Evolutionary conservation across 2,113 vertebrate genomes (phyloP), one percentile per base, ranked within the genome.

Genomic region (Cyanoliseus patagonus): DNA sequence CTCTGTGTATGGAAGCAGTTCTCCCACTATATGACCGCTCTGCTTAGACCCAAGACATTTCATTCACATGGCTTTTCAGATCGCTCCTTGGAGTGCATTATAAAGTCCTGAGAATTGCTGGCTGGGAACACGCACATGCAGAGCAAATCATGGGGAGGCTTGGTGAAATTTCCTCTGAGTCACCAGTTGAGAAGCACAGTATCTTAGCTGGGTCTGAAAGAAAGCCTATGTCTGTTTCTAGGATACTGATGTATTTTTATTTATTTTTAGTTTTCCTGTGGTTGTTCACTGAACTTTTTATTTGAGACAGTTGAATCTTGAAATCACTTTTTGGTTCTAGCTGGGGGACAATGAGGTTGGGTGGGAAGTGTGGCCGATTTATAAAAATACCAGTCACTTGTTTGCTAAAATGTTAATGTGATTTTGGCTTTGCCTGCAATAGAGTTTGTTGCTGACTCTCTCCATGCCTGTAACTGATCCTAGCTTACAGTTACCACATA

Each of bases 101-200:
- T 30, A 16, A 64, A 68, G 11, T 35, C 19, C 6, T 84, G 66
- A 75, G 61, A 91, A 72, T 4, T 2, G 0, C 25, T 72, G 41
- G 1, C 30, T 72, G 30, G 10, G 23, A 74, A 42, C 0, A 1
- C 9, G 16, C 23, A 49, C 7, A 12, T 25, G 18, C 0, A 3
- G 16, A 55, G 23, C 17, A 9, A 53, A 10, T 77, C 10, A 0
- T 3, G 3, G 33, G 4, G 33, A 47, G 7, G 8, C 16, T 37
- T n/a, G 5, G 5, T 74, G 68, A 92, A 70, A 77, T 81, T 77
- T 67, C 9, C 27, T 10, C 20, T 0, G 0, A 74, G 30, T 62
- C 17, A 53, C 5, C 12, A 20, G 5, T 8, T 67, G 39, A 67
- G 37, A 83, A 72, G 14, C 17, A 59, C 13, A 22, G 57, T 59